phyloP scores from a whole-genome alignment of 2,797 vertebrate species.

The Sorex maritimensis region DNA sequence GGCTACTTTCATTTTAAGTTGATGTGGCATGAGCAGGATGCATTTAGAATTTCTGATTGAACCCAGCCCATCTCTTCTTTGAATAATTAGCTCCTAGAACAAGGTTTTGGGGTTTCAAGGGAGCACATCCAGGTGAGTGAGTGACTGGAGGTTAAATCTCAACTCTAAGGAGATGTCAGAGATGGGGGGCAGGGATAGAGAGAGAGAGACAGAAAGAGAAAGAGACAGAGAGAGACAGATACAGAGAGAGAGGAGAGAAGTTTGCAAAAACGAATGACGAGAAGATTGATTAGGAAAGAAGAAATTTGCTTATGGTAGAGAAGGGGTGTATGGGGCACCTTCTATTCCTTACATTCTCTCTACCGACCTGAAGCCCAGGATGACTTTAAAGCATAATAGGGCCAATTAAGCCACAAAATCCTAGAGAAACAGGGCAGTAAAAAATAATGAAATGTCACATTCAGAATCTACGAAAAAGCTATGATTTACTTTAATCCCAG shows the following conservation, averaged over 20 bases:
- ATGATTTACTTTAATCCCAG: constrained; percentile 90
- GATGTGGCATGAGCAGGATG: not conserved
- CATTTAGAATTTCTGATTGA: not conserved
- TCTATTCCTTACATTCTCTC: not conserved
- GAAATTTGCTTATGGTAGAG: not conserved
- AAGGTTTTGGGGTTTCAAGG: not conserved
- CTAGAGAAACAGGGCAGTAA: constrained; percentile 87
- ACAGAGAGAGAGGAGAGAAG: not conserved
- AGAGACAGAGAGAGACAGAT: too few relatives aligned
- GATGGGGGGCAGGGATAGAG: too few relatives aligned
- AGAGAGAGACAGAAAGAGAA: too few relatives aligned
- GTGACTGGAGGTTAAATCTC: not conserved
- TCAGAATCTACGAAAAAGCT: constrained; percentile 87
- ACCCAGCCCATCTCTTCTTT: not conserved
- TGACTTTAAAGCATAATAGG: not conserved
- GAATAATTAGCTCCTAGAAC: constrained; percentile 18
- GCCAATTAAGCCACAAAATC: constrained; percentile 76
- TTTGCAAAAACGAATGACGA: not conserved
- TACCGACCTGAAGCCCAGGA: not conserved
- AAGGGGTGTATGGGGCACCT: not conserved
- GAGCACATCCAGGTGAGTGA: not conserved
- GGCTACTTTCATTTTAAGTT: not conserved
- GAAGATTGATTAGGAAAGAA: not conserved
- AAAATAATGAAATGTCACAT: constrained; percentile 91
- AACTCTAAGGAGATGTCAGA: not conserved